Evolutionary conservation across 2,888 invertebrate species (phyloP), one percentile per base, ranked within the genome.

Genomic region (Lochmaea capreae): DNA sequence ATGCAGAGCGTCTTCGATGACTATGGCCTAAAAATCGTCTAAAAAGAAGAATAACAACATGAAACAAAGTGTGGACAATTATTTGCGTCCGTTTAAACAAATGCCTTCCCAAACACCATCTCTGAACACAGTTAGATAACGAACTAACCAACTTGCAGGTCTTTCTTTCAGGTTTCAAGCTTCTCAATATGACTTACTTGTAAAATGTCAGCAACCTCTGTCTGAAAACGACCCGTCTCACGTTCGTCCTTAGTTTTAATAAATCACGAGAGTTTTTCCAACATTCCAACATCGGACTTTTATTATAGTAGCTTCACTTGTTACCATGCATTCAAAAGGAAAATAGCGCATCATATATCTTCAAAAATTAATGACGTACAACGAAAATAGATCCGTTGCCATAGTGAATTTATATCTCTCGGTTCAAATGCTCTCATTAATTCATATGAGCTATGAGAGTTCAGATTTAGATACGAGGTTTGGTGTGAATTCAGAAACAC

Each of bases 361-460:
- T 52, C 52, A 52, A 52, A 54, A 54, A 54, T 54, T 18, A 54
- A 18, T 54, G 18, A 18, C 18, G 10, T 16, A 16, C 10, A 3
- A 52, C 12, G 46, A 46, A 46, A 16, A 52, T 18, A 54, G 10
- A 54, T 16, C 33, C 39, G 39, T 39, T 16, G 3, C 61, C 61
- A 61, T 39, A 39, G 39, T 11, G 6, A 43, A 63, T 63, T 63
- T 63, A 63, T 63, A 42, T 43, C 62, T 42, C 11, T 4, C 16
- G 12, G 62, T 63, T 43, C 43, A 63, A 63, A 43, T 18, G 16
- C n/a, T 43, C 62, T 43, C 62, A 43, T 63, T 42, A 42, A 43
- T 43, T 63, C n/a, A 63, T 42, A 2, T 18, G 18, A 63, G 62
- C 42, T 14, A 26, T 59, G 16, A 43, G 11, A 43, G 43, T 43